These are phyloP conservation scores for Papilio elwesi DNA, from an alignment of 2,888 invertebrate genomes.

Conservation along the genomic window DNA sequence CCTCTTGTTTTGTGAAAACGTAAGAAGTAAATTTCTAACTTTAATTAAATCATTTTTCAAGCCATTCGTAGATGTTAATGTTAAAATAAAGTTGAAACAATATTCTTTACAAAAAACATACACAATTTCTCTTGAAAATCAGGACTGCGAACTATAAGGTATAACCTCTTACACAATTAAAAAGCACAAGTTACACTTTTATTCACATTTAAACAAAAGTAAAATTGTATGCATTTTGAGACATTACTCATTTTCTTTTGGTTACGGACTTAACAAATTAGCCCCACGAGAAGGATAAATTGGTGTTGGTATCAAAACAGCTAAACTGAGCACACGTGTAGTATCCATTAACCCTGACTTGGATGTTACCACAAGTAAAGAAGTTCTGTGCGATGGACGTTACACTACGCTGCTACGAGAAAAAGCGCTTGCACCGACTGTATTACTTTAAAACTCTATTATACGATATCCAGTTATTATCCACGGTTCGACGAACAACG, in stretches of 20 bases:
- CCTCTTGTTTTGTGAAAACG: constrained; percentile 78
- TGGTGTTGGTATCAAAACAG: not conserved
- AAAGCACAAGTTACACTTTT: too few relatives aligned
- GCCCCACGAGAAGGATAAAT: too few relatives aligned
- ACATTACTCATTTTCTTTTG: too few relatives aligned
- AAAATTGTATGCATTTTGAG: too few relatives aligned
- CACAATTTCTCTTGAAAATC: not conserved
- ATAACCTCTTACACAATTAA: too few relatives aligned
- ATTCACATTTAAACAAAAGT: too few relatives aligned
- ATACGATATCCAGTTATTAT: constrained; percentile 29
- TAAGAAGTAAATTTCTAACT: constrained; percentile 71
- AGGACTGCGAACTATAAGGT: too few relatives aligned
- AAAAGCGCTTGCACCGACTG: not conserved
- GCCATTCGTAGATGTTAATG: constrained; percentile 41
- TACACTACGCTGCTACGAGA: not conserved
- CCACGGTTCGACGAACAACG: constrained; percentile 21
- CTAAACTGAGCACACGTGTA: not conserved
- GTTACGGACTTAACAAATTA: too few relatives aligned
- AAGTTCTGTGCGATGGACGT: constrained; percentile 3
- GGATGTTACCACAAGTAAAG: not conserved
- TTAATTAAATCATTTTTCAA: constrained; percentile 66
- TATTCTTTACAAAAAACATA: not conserved
- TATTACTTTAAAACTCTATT: constrained; percentile 16
- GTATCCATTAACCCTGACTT: too few relatives aligned
- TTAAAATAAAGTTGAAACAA: not conserved